Conservation (phyloP, 2,797 vertebrate genomes). For the Remorina albescens region DNA sequence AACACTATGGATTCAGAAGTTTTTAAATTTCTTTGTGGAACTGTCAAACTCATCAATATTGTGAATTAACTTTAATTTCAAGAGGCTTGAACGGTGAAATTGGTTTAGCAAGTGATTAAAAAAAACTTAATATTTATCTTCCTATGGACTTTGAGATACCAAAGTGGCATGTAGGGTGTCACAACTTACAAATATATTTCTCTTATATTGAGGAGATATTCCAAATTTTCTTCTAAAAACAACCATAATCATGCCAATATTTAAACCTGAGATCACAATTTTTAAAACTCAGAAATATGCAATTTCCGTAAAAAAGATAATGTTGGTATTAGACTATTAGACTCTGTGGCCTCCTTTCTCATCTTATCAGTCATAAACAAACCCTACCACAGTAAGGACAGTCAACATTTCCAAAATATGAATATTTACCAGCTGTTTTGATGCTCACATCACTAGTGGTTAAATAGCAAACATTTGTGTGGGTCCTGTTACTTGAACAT, state of each 20-base stretch:
- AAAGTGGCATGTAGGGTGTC: constrained; percentile 28
- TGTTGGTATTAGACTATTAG: constrained; percentile 35
- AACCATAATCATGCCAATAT: constrained; percentile 58
- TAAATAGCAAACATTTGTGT: constrained; percentile 64
- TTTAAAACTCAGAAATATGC: constrained; percentile 50
- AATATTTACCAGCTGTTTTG: constrained; percentile 45
- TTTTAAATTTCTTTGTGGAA: background rate
- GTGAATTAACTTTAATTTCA: background rate
- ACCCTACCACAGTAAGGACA: constrained; percentile 51
- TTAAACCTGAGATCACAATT: constrained; percentile 84
- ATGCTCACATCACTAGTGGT: constrained; percentile 44
- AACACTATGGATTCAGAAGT: background rate
- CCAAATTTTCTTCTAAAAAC: constrained; percentile 65
- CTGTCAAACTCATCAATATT: background rate
- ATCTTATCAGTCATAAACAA: constrained; percentile 37
- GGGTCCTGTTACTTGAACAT: constrained; percentile 60
- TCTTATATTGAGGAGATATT: constrained; percentile 44
- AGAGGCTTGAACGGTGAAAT: constrained; percentile 10
- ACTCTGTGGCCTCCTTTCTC: constrained; percentile 38
- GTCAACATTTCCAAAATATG: constrained; percentile 63
- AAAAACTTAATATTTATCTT: constrained; percentile 13
- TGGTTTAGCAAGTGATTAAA: constrained; percentile 3
- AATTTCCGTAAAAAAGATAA: constrained; percentile 54
- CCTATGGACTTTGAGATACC: constrained; percentile 9
- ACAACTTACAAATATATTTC: constrained; percentile 54